Conservation (phyloP, 2,888 invertebrate genomes). For the Eupeodes latifasciatus region DNA sequence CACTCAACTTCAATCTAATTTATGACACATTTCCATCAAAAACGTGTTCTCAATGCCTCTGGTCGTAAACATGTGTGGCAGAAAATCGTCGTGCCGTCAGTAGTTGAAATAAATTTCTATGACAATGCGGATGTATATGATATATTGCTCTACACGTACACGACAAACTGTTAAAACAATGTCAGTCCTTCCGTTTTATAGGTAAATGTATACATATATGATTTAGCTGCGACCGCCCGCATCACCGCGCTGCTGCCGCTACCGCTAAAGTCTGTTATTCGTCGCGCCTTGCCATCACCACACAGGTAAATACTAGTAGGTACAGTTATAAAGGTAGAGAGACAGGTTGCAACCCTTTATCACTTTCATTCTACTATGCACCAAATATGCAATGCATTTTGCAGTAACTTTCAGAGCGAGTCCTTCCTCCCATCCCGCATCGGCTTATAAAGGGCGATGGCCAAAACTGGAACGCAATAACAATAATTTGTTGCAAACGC, state of each 20-base stretch:
- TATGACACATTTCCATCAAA: slow-evolving; percentile 84
- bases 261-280: not conserved
- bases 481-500: slow-evolving; percentile 71
- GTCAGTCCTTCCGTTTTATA: slow-evolving; percentile 31
- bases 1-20: slow-evolving; percentile 80
- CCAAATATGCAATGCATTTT: slow-evolving; percentile 61
- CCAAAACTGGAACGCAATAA: slow-evolving; percentile 74
- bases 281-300: not conserved
- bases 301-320: slow-evolving; percentile 11
- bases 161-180: slow-evolving; percentile 43
- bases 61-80: slow-evolving; percentile 69
- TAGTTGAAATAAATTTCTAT: slow-evolving; percentile 74
- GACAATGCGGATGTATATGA: slow-evolving; percentile 76
- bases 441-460: slow-evolving; percentile 64
- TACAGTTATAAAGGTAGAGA: no score
- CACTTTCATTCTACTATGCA: slow-evolving; percentile 21
- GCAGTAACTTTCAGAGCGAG: slow-evolving; percentile 14
- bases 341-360: slow-evolving; percentile 55
- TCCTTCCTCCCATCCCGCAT: slow-evolving; percentile 32
- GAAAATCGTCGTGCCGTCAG: slow-evolving; percentile 71
- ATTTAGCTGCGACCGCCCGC: not conserved
- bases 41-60: slow-evolving; percentile 73
- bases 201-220: not conserved
- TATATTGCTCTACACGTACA: slow-evolving; percentile 59
- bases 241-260: no score